Evolutionary conservation across 2,797 vertebrate species (phyloP).

Genomic region (Sibirionetta formosa): DNA sequence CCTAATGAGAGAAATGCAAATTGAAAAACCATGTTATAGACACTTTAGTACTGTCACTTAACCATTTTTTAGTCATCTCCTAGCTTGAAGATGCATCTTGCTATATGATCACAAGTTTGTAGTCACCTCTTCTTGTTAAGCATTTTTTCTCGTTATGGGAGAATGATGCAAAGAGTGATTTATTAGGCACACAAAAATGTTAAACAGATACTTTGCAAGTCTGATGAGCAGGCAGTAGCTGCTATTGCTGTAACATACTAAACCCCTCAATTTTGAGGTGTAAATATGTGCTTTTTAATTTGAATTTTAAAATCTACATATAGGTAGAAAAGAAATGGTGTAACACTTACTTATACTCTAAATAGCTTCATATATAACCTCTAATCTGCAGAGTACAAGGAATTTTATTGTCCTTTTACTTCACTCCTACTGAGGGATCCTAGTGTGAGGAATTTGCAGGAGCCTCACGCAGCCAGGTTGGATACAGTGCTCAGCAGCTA

Average conservation of each 20-base stretch:
- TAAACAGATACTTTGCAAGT: background rate
- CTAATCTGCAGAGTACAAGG: background rate
- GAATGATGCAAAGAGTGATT: background rate
- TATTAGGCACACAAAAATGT: background rate
- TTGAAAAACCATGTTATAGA: background rate
- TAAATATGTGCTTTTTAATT: background rate
- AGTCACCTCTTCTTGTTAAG: background rate
- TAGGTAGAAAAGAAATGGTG: background rate
- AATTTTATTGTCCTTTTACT: background rate
- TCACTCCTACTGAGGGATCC: background rate
- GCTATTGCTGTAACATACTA: background rate
- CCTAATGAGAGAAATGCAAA: background rate
- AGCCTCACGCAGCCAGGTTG: background rate
- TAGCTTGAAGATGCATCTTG: background rate
- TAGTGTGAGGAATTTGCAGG: background rate
- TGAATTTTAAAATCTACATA: background rate
- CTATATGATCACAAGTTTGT: background rate
- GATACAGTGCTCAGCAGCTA: background rate
- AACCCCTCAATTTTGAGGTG: background rate
- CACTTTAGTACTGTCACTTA: background rate
- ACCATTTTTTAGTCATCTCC: background rate
- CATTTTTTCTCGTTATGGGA: background rate
- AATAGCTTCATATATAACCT: background rate
- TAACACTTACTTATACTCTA: background rate
- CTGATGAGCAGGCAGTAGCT: background rate